Evolutionary conservation across 2,888 invertebrate genomes (phyloP), one percentile per base, ranked within the genome.

Genomic region (Hypsopygia costalis): DNA sequence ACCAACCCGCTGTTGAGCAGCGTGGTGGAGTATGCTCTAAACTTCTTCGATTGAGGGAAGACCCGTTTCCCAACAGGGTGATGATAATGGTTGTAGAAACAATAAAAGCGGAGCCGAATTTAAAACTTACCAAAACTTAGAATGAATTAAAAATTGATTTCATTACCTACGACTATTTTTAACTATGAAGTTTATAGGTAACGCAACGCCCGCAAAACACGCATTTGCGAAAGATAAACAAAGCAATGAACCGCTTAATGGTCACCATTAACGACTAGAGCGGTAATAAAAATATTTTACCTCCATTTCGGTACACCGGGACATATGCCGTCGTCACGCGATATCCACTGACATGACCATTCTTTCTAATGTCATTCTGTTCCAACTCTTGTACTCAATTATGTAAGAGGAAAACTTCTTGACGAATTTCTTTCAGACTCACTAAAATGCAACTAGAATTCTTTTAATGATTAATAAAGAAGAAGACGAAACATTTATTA

Each of bases 381-480:
- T 25, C 25, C 69, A 72, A 74, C 76, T 51, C 68, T 62, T 70
- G 76, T 82, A 78, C 34, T n/a, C 36, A 6, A 11, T 36, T n/a
- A 36, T 32, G 11, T 11, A 11, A 10, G 11, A n/a, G 34, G 16
- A 21, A 30, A 22, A 25, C 9, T 16, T 16, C n/a, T n/a, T n/a
- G n/a, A n/a, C n/a, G n/a, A n/a, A n/a, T n/a, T n/a, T n/a, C n/a
- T n/a, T n/a, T n/a, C n/a, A n/a, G n/a, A n/a, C n/a, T n/a, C n/a
- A n/a, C n/a, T n/a, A n/a, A n/a, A n/a, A n/a, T n/a, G n/a, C n/a
- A n/a, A n/a, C n/a, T n/a, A n/a, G n/a, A n/a, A n/a, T n/a, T n/a
- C n/a, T n/a, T n/a, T n/a, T n/a, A n/a, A n/a, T n/a, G n/a, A n/a
- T n/a, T n/a, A n/a, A n/a, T n/a, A n/a, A n/a, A n/a, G n/a, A n/a